phyloP scores from a whole-genome alignment of 2,797 vertebrate species.

The Rousettus madagascariensis region DNA sequence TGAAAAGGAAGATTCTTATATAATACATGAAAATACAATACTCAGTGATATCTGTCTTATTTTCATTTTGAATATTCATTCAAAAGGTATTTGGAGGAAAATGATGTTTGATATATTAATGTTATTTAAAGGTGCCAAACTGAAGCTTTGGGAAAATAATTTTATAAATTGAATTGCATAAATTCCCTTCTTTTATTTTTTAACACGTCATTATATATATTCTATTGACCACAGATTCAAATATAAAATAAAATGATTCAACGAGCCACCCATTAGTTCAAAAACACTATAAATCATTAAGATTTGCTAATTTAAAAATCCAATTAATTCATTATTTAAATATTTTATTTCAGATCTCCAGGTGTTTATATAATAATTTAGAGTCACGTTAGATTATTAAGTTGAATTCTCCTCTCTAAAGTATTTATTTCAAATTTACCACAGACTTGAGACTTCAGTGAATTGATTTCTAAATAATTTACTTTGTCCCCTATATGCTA shows the following conservation, averaged over 20 bases:
- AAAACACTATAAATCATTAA: background rate
- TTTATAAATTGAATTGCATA: background rate
- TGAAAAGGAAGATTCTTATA: background rate
- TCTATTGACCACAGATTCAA: background rate
- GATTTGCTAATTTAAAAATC: background rate
- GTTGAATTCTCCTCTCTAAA: background rate
- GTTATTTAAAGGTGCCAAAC: background rate
- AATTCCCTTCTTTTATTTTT: background rate
- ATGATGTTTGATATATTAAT: slow-evolving; percentile 8
- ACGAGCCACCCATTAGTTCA: background rate
- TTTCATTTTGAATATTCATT: slow-evolving; percentile 67
- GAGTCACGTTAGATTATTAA: background rate
- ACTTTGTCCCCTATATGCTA: background rate
- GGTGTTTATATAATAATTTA: background rate
- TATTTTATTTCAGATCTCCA: background rate
- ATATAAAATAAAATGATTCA: background rate
- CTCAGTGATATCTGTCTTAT: slow-evolving; percentile 51
- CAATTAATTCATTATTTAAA: background rate
- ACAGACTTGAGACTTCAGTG: background rate
- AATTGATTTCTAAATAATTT: background rate
- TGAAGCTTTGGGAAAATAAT: background rate
- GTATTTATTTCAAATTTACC: background rate
- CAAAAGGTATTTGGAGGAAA: slow-evolving; percentile 10
- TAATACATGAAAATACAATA: background rate
- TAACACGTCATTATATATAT: background rate